phyloP scores from a whole-genome alignment of 2,888 invertebrate genomes.

The Petrolisthes cinctipes region DNA sequence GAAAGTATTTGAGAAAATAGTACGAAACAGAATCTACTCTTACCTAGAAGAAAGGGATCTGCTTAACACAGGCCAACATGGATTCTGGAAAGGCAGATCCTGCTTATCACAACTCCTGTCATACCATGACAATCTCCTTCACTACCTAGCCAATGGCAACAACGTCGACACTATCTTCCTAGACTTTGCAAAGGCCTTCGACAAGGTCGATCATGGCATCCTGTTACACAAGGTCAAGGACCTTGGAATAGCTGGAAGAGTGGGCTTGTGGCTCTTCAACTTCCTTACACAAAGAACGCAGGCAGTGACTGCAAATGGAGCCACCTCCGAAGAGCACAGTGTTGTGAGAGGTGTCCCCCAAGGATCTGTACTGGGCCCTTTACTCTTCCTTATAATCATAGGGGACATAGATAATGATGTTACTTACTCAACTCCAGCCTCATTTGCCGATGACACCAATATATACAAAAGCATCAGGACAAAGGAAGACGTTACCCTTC shows the following conservation, averaged over 20 bases:
- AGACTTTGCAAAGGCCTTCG: no score
- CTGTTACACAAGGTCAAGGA: slow-evolving; percentile 12
- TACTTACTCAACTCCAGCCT: neutral
- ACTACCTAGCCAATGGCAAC: neutral
- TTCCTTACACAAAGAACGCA: slow-evolving; percentile 24
- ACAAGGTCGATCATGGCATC: slow-evolving; percentile 19
- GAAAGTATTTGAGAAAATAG: neutral
- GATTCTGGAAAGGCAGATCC: slow-evolving; percentile 28
- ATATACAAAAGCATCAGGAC: neutral
- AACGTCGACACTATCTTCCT: neutral
- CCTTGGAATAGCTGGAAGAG: slow-evolving; percentile 17
- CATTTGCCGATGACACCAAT: slow-evolving; percentile 17
- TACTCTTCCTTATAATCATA: slow-evolving; percentile 13
- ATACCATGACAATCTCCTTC: neutral
- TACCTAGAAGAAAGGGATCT: neutral
- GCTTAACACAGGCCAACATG: slow-evolving; percentile 12
- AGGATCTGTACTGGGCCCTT: neutral
- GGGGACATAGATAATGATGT: slow-evolving; percentile 15
- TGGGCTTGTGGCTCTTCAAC: neutral
- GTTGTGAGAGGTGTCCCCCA: slow-evolving; percentile 5
- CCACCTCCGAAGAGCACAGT: neutral
- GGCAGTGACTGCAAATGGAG: neutral
- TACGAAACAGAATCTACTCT: neutral
- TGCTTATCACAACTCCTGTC: neutral
- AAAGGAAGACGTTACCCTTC: neutral